Percentiles rank a stretch among this genome's conserved stretches.
Evolutionary conservation across 2,888 invertebrate species (phyloP).

Genomic region (Leucophenga maculata): DNA sequence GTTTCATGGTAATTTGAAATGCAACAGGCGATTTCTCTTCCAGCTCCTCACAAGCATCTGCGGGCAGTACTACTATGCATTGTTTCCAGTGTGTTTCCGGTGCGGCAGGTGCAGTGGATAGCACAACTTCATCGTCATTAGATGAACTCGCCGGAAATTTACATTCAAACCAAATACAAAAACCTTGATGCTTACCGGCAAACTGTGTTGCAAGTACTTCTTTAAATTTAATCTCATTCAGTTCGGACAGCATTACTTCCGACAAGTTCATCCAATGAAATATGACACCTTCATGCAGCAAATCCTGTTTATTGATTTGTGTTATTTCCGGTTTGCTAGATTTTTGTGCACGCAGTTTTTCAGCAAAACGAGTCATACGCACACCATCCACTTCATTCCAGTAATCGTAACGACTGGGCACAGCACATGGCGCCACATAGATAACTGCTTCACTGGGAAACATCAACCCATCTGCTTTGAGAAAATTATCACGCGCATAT

Average conservation of each 20-base stretch:
- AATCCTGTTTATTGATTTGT: conserved; percentile 74
- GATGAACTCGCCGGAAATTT: conserved; percentile 75
- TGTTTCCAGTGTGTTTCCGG: conserved; percentile 95
- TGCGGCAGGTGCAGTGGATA: conserved; percentile 85
- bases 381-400: conserved; percentile 89
- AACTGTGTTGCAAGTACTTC: conserved; percentile 74
- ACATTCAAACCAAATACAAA: conserved; percentile 88
- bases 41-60: conserved; percentile 74
- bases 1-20: conserved; percentile 78
- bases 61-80: conserved; percentile 86
- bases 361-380: conserved; percentile 80
- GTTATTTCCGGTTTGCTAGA: conserved; percentile 79
- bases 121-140: conserved; percentile 76
- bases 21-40: conserved; percentile 78
- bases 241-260: conserved; percentile 76
- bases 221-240: conserved; percentile 76
- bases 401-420: conserved; percentile 78
- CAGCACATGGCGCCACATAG: conserved; percentile 72
- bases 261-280: conserved; percentile 81
- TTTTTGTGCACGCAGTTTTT: conserved; percentile 77
- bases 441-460: conserved; percentile 81
- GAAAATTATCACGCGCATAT: conserved; percentile 84
- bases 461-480: conserved; percentile 81
- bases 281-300: conserved; percentile 78
- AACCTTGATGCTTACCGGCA: conserved; percentile 79